phyloP scores from a whole-genome alignment of 2,888 invertebrate species.

The Ophion ellenae region DNA sequence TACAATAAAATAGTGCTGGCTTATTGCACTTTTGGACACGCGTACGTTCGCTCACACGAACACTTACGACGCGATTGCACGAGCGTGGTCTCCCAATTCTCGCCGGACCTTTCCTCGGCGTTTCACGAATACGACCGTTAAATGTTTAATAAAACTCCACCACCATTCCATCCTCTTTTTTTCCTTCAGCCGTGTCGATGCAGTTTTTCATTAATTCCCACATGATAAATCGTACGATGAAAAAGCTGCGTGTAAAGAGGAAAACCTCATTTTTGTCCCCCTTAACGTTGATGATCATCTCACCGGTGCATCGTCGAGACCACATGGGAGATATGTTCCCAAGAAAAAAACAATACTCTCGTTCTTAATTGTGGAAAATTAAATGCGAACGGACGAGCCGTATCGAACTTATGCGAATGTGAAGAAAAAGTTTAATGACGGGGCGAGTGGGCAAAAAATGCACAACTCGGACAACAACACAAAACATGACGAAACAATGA shows the following conservation, averaged over 20 bases:
- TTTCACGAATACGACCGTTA: constrained; percentile 75
- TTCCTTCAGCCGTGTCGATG: constrained; percentile 29
- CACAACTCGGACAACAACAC: constrained; percentile 9
- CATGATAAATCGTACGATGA: constrained; percentile 17
- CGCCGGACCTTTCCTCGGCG: constrained; percentile 49
- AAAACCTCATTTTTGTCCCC: not conserved
- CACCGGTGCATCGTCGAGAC: no score
- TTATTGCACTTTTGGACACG: constrained; percentile 73
- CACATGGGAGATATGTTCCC: no score
- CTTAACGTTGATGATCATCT: no score
- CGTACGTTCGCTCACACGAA: constrained; percentile 38
- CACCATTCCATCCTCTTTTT: constrained; percentile 11
- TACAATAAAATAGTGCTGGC: constrained; percentile 74
- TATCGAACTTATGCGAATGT: not conserved
- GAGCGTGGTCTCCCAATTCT: constrained; percentile 35
- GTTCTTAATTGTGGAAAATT: not conserved
- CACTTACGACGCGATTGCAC: constrained; percentile 9
- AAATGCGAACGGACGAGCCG: no score
- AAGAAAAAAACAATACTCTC: no score
- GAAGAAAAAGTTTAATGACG: constrained; percentile 4
- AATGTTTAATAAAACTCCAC: constrained; percentile 74
- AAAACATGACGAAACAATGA: constrained; percentile 32
- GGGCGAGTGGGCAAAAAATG: not conserved
- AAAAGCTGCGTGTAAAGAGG: not conserved
- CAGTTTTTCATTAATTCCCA: constrained; percentile 19